Evolutionary conservation across 2,113 vertebrate genomes (phyloP).

Genomic region (Tragelaphus buxtoni): DNA sequence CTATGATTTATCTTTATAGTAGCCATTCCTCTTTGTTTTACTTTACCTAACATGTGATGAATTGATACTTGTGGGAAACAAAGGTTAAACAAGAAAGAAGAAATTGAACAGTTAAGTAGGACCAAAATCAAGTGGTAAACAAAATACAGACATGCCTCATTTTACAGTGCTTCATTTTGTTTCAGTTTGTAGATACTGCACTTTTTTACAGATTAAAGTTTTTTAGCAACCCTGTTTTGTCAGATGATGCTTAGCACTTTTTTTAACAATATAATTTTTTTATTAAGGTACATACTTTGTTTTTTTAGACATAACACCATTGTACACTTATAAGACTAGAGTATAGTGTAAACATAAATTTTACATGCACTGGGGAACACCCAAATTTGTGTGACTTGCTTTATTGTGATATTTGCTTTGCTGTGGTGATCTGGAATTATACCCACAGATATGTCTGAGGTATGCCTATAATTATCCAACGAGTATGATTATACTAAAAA

Average conservation of each 20-base stretch:
- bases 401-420: background rate
- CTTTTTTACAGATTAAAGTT: background rate
- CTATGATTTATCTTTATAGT: background rate
- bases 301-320: background rate
- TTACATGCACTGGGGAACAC: background rate
- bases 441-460: background rate
- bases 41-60: background rate
- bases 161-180: background rate
- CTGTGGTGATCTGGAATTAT: background rate
- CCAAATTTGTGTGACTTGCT: background rate
- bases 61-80: background rate
- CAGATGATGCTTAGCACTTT: background rate
- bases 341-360: background rate
- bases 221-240: background rate
- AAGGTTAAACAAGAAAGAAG: background rate
- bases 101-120: background rate
- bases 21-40: background rate
- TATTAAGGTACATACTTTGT: background rate
- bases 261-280: background rate
- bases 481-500: background rate
- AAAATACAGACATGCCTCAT: background rate
- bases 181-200: background rate
- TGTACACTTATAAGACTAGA: background rate
- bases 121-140: background rate
- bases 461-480: background rate